A percentile compares a stretch with the other conserved stretches of the same genome.
Conservation (phyloP, 2,888 invertebrate species). For the Meandrusa payeni region DNA sequence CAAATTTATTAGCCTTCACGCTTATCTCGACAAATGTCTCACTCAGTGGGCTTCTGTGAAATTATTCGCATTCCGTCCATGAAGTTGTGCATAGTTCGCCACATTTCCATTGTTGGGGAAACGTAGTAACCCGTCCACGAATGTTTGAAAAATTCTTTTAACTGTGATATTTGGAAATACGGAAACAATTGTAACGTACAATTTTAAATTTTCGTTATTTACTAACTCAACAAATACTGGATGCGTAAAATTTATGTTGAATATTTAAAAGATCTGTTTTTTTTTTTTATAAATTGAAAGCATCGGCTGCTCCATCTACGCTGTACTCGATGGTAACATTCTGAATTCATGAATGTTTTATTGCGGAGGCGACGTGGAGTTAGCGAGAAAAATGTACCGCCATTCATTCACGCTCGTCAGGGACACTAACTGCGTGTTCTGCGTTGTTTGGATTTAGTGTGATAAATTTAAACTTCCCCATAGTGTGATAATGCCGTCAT, state of each 20-base stretch:
- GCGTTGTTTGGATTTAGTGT: slow-evolving; percentile 67
- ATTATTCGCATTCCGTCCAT: slow-evolving; percentile 64
- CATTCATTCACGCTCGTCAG: slow-evolving; percentile 73
- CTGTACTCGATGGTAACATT: slow-evolving; percentile 61
- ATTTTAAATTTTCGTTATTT: slow-evolving; percentile 40
- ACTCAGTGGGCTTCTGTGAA: slow-evolving; percentile 65
- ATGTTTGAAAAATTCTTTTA: slow-evolving; percentile 49
- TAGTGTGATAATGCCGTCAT: slow-evolving; percentile 49
- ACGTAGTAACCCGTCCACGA: slow-evolving; percentile 45
- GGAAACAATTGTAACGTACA: not conserved
- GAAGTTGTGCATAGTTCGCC: slow-evolving; percentile 56
- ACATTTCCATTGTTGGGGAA: slow-evolving; percentile 50
- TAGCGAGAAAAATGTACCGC: slow-evolving; percentile 69
- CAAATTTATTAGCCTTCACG: slow-evolving; percentile 69
- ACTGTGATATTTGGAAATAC: slow-evolving; percentile 15
- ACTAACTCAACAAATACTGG: too few species aligned
- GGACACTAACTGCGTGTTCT: slow-evolving; percentile 71
- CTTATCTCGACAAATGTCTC: slow-evolving; percentile 67
- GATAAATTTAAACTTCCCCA: slow-evolving; percentile 56
- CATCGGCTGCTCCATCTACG: slow-evolving; percentile 48
- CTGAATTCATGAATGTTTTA: slow-evolving; percentile 75
- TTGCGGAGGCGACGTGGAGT: slow-evolving; percentile 61
- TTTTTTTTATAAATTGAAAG: slow-evolving; percentile 32
- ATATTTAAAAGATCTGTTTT: slow-evolving; percentile 2
- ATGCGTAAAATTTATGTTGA: slow-evolving; percentile 32